Evolutionary conservation across 37 sponge, comb jelly and placozoan genomes (phyloP).

Genomic region (Beroe forskalii): DNA sequence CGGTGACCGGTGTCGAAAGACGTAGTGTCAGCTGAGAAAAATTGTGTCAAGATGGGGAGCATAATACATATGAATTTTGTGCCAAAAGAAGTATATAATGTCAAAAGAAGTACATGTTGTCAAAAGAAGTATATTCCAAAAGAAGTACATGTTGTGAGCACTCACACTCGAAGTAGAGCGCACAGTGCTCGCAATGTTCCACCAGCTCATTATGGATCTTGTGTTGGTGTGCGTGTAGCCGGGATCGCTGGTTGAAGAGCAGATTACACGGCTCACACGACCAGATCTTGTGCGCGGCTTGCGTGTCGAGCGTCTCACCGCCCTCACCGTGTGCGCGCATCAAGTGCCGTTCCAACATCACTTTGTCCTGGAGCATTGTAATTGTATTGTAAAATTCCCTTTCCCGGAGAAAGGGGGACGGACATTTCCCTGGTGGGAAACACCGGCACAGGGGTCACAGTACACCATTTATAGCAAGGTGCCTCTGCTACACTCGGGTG

Average conservation of each 20-base stretch:
- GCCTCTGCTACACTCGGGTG: too few species aligned
- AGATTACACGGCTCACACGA: constrained; percentile 49
- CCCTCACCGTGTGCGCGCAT: constrained; percentile 52
- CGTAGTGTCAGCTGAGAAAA: not conserved
- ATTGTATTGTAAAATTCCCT: too few species aligned
- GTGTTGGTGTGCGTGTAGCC: constrained; percentile 11
- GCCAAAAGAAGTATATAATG: too few species aligned
- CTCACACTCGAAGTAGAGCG: constrained; percentile 26
- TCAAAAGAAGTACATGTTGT: too few species aligned
- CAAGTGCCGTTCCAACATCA: constrained; percentile 28
- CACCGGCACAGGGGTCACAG: too few species aligned
- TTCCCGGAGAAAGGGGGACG: too few species aligned
- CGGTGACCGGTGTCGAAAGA: too few species aligned
- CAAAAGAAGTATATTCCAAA: too few species aligned
- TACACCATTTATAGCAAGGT: too few species aligned
- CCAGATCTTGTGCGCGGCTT: constrained; percentile 16
- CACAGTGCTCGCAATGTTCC: constrained; percentile 47
- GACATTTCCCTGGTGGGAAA: too few species aligned
- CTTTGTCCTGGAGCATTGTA: not conserved
- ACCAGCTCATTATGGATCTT: constrained; percentile 45
- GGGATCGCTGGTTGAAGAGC: constrained; percentile 2
- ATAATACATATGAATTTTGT: too few species aligned
- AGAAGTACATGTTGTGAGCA: not conserved
- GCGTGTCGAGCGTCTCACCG: constrained; percentile 1
- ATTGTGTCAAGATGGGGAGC: too few species aligned